Base-by-base conservation (phyloP, 2,888 invertebrate species). In the Patella pellucida region DNA sequence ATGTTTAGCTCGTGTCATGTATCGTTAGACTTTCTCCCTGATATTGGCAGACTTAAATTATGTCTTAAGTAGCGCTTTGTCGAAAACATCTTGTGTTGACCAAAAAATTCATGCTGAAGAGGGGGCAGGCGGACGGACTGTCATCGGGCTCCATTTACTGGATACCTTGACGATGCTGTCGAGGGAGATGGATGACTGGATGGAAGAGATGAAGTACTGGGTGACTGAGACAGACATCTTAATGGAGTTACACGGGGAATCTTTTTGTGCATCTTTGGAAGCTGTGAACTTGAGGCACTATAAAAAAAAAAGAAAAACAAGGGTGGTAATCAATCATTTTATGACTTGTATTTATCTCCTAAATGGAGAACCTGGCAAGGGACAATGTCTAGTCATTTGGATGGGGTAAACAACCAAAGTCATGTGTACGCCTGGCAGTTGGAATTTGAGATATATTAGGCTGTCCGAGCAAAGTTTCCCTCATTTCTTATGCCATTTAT, bases 111-210 rank as follows among this genome's bases (percentile, higher is more conserved):
- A 71, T 84, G 83, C 72, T 84, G 81, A 56, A 86, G 81, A 41
- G 88, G 88, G 81, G 87, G 88, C 78, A 88, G 85, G 79, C 87
- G 87, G 85, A 87, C 84, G 54, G 84, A 81, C 84, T 84, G 87
- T 88, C 88, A 88, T 79, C 87, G 86, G 62, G 69, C 70, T 54
- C 74, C 68, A 56, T 72, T 73, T n/a, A 74, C 69, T n/a, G 73
- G 69, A 11, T 69, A 56, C 27, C 80, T 54, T 54, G 75, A 70
- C 62, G 72, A 70, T 19, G 75, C 31, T 51, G 72, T 56, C 2
- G 79, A 68, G 23, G 74, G 54, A 19, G 77, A 75, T 23, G 78
- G 54, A 31, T 41, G 54, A 62, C 69, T n/a, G 14, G 68, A 70
- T 15, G 72, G 70, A 50, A 52, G 27, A 68, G 71, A 51, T 15